phyloP scores from a whole-genome alignment of 1,140 invertebrate genomes.

The Drosophila truncata region DNA sequence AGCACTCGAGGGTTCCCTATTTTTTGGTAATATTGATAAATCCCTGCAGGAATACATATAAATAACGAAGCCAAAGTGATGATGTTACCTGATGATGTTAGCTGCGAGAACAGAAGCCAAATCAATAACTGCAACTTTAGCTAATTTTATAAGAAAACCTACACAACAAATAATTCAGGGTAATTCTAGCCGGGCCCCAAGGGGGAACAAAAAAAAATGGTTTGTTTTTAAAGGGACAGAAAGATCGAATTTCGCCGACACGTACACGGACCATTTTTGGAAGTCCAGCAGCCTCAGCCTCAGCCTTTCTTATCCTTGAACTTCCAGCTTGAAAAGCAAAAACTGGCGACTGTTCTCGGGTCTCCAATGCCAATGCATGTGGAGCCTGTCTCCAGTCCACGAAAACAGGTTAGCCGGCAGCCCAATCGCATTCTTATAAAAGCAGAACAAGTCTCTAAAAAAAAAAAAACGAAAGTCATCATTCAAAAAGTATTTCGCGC shows the following conservation, averaged over 20 bases:
- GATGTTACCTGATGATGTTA: neutral
- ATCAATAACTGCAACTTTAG: constrained; percentile 56
- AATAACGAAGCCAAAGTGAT: constrained; percentile 18
- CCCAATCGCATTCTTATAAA: constrained; percentile 47
- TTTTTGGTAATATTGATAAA: constrained; percentile 4
- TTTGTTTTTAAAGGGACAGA: constrained; percentile 37
- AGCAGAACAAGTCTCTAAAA: constrained; percentile 42
- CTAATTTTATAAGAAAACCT: constrained; percentile 42
- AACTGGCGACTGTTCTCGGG: constrained; percentile 36
- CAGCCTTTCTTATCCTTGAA: constrained; percentile 73
- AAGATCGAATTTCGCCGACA: constrained; percentile 66
- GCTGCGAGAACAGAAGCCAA: constrained; percentile 54
- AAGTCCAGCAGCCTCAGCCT: constrained; percentile 43
- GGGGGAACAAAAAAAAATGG: constrained; percentile 59
- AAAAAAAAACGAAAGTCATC: constrained; percentile 63
- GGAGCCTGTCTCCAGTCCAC: constrained; percentile 30
- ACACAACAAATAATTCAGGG: constrained; percentile 37
- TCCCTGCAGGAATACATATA: constrained; percentile 8
- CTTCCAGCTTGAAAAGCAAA: constrained; percentile 70
- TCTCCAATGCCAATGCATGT: constrained; percentile 34
- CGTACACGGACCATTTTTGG: constrained; percentile 45
- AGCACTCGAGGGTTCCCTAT: neutral
- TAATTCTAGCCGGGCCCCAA: constrained; percentile 61
- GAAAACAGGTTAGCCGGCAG: constrained; percentile 71
- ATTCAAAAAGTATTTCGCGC: constrained; percentile 60